phyloP scores from a whole-genome alignment of 2,888 invertebrate genomes.

The Linnaemya vulpina region DNA sequence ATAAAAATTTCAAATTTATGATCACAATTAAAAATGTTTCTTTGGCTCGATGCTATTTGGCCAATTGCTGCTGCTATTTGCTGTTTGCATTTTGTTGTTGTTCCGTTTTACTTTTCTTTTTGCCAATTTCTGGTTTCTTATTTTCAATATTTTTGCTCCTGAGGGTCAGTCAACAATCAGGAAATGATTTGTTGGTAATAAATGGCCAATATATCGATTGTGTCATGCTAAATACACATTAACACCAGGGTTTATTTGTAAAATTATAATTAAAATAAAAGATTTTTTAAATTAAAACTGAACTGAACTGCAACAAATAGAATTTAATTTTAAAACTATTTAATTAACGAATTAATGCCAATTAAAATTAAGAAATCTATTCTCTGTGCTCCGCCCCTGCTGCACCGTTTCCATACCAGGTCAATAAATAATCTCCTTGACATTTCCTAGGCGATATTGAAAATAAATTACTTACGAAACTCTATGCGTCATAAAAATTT shows the following conservation, averaged over 20 bases:
- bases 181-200: conserved; percentile 56
- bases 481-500: conserved; percentile 22
- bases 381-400: background rate
- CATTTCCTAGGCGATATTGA: background rate
- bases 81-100: background rate
- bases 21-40: conserved; percentile 70
- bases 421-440: conserved; percentile 52
- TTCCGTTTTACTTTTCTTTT: background rate
- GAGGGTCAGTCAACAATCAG: conserved; percentile 37
- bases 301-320: too few relatives aligned
- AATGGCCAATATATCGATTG: conserved; percentile 2
- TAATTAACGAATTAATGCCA: conserved; percentile 14
- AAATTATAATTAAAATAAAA: background rate
- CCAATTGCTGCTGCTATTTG: too few relatives aligned
- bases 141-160: conserved; percentile 12
- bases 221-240: background rate
- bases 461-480: conserved; percentile 11
- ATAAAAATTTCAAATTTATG: conserved; percentile 72
- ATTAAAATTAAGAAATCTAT: background rate
- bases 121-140: conserved; percentile 10
- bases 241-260: background rate
- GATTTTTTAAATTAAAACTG: too few relatives aligned
- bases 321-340: too few relatives aligned
- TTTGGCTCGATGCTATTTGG: conserved; percentile 29
- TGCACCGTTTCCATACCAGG: conserved; percentile 1